Evolutionary conservation across 1,140 invertebrate genomes (phyloP).

Genomic region (Goniozus legneri): DNA sequence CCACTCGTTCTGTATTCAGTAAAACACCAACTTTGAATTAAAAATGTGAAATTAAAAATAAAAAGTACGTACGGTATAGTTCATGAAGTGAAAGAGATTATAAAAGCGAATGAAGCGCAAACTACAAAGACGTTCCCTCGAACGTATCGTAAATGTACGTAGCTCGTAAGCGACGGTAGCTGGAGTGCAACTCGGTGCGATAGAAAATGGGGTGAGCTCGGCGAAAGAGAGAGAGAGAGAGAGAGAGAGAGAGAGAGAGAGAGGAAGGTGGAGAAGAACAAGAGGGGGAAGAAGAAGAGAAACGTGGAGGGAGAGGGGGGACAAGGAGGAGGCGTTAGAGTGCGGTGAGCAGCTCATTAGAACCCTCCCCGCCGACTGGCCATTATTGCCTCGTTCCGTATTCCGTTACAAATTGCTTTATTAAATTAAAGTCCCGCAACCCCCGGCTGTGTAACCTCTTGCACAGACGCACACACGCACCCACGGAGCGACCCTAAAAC

Average conservation of each 20-base stretch:
- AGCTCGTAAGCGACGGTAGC: too few relatives aligned
- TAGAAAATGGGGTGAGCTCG: neutral
- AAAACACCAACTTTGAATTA: too few relatives aligned
- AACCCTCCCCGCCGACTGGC: slow-evolving; percentile 50
- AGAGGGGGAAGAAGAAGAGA: neutral
- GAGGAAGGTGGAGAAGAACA: too few relatives aligned
- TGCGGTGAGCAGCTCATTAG: slow-evolving; percentile 55
- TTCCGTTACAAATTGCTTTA: slow-evolving; percentile 53
- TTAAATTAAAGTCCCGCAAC: slow-evolving; percentile 49
- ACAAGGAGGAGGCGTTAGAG: slow-evolving; percentile 29
- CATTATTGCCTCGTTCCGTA: slow-evolving; percentile 55
- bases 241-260: slow-evolving; percentile 3
- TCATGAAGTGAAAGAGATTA: too few relatives aligned
- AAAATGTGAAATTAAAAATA: too few relatives aligned
- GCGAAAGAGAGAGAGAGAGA: slow-evolving; percentile 1
- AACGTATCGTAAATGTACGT: too few relatives aligned
- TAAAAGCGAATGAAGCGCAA: too few relatives aligned
- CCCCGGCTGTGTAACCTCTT: slow-evolving; percentile 9
- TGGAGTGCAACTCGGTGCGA: too few relatives aligned
- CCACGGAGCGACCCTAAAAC: too few relatives aligned
- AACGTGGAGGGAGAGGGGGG: neutral
- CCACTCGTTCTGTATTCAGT: too few relatives aligned
- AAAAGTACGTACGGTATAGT: too few relatives aligned
- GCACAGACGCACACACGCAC: neutral
- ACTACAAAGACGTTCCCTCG: too few relatives aligned